These are phyloP conservation scores for Lamprologus ornatipinnis DNA, from an alignment of 2,113 vertebrate species.

Conservation along the genomic window DNA sequence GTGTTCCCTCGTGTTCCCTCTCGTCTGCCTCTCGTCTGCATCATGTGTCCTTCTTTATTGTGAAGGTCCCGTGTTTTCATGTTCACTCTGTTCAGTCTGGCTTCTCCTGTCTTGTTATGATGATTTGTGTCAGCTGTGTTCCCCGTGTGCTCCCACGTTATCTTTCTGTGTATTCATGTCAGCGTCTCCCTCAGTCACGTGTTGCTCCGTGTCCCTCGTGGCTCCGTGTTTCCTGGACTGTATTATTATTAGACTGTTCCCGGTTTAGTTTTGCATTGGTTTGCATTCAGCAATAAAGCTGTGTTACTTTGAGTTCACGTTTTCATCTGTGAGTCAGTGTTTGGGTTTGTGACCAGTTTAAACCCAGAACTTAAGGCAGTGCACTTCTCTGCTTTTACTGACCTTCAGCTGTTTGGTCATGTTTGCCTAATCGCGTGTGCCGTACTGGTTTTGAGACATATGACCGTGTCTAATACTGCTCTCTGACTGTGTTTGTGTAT, in stretches of 20 bases:
- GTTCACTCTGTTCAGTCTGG: neutral
- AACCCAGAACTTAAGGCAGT: rapidly evolving
- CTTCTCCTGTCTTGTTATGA: neutral
- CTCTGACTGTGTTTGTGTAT: neutral
- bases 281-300: neutral
- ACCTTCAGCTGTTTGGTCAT: rapidly evolving
- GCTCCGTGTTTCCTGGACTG: neutral
- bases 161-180: neutral
- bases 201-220: no score
- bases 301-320: neutral
- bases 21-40: neutral
- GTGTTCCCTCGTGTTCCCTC: rapidly evolving
- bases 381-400: neutral
- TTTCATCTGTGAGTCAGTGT: neutral
- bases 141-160: rapidly evolving
- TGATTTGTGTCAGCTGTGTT: neutral
- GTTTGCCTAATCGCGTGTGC: neutral
- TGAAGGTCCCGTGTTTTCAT: neutral
- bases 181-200: neutral
- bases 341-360: neutral
- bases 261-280: rapidly evolving
- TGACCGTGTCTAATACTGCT: neutral
- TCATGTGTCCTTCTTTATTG: neutral
- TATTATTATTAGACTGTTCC: neutral
- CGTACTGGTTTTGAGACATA: neutral